These are phyloP conservation scores for Euura saliciscinereae DNA, from an alignment of 1,140 invertebrate species.

Conservation along the genomic window DNA sequence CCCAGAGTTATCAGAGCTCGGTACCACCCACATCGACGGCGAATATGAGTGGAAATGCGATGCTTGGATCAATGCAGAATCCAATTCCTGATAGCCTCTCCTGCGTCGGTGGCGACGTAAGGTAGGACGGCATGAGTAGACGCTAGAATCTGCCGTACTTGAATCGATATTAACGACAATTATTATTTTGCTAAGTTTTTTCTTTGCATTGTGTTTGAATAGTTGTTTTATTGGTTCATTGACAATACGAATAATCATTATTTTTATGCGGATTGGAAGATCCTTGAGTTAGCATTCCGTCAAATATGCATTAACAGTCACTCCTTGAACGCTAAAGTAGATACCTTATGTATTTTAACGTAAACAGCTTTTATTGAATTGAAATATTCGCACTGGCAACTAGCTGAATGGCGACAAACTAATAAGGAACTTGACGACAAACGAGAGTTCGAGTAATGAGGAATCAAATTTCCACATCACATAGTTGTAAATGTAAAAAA, in stretches of 20 bases:
- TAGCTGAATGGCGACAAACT: no score
- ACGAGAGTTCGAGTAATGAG: no score
- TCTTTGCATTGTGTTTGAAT: background rate
- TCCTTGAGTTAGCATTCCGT: background rate
- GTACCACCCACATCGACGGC: conserved; percentile 48
- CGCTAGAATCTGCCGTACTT: background rate
- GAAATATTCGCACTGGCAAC: no score
- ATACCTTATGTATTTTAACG: no score
- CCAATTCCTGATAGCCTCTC: conserved; percentile 58
- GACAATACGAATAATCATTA: background rate
- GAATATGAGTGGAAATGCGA: conserved; percentile 56
- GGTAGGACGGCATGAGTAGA: conserved; percentile 49
- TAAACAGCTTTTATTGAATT: no score
- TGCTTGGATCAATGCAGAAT: conserved; percentile 57
- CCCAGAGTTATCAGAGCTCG: conserved; percentile 55
- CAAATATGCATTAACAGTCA: background rate
- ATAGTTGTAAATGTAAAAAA: no score
- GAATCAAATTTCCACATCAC: no score
- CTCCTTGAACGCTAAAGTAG: background rate
- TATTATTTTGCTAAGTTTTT: background rate
- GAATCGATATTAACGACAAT: background rate
- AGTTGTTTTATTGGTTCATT: background rate
- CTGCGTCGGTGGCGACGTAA: conserved; percentile 65
- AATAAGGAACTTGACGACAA: no score
- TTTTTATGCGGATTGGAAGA: background rate